Base-by-base conservation (phyloP, 2,888 invertebrate genomes). In the Pyrochroa serraticornis region DNA sequence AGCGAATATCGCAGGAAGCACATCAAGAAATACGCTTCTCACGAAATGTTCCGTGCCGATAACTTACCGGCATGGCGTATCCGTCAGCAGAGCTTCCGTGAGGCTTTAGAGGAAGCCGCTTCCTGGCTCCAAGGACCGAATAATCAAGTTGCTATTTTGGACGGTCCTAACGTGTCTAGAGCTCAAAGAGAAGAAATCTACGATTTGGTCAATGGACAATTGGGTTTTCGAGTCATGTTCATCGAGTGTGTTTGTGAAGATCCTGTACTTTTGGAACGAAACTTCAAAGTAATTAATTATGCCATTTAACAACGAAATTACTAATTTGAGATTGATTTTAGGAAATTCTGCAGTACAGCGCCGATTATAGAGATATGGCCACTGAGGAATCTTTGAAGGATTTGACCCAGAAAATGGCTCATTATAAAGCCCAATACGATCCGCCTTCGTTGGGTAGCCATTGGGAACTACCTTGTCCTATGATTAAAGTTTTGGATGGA, bases 181-280 rank as follows among this genome's bases (percentile, higher is more conserved):
- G 87, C 88, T 52, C 89, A 95, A 63, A 86, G 96, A 22, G 84
- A 89, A 65, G 86, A 92, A 73, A 84, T 94, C 49, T 84, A 87
- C 75, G 87, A 89, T 58, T 87, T 91, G 73, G 88, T 91, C 64
- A 82, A 86, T 61, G 82, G 85, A 6, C 85, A 89, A 63, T 84
- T 89, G 80, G 90, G 91, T 58, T 92, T 90, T 80, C 88, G 93
- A 71, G 87, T 95, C 56, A 88, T 97, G 75, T 95, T 95, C 81
- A 88, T 97, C 64, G 96, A 97, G 78, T 93, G 93, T 76, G 86
- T 95, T 63, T 95, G 95, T 80, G 91, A 94, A 69, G 93, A 95
- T 74, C 83, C 85, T 1, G 79, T 81, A 5, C 83, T 89, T 14
- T 82, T 92, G 60, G 88, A 91, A 67, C 83, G 85, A 30, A 91